Evolutionary conservation across 2,888 invertebrate genomes (phyloP).

Genomic region (Clitarchus hookeri): DNA sequence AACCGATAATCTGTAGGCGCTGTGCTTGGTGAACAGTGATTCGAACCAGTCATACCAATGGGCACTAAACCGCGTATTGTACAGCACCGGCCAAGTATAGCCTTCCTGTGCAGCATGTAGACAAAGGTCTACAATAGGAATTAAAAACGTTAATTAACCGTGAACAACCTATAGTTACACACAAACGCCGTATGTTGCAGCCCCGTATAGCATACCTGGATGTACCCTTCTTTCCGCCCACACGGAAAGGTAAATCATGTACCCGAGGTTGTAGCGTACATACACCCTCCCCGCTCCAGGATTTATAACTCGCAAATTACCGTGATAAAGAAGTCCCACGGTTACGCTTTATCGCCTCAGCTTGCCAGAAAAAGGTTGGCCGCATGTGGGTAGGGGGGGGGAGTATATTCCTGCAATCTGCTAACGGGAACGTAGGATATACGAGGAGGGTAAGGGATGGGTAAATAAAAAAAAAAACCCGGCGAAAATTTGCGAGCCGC

Average conservation of each 20-base stretch:
- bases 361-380: background rate
- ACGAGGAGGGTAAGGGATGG: background rate
- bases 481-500: constrained; percentile 1
- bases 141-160: too few relatives aligned
- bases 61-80: too few relatives aligned
- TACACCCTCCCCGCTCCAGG: background rate
- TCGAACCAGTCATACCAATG: too few relatives aligned
- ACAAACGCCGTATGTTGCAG: too few relatives aligned
- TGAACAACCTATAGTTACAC: too few relatives aligned
- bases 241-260: background rate
- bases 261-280: background rate
- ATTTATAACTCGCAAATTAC: constrained; percentile 8
- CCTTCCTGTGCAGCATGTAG: too few relatives aligned
- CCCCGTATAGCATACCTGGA: too few relatives aligned
- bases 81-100: too few relatives aligned
- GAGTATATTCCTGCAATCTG: background rate
- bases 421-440: background rate
- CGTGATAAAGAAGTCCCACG: background rate
- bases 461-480: background rate
- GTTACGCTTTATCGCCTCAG: background rate
- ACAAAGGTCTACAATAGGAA: too few relatives aligned
- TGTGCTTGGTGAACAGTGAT: too few relatives aligned
- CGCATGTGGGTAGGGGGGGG: background rate
- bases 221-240: background rate
- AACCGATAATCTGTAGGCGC: too few relatives aligned